Base-by-base conservation (phyloP, 2,113 vertebrate species). In the Pontoporia blainvillei region DNA sequence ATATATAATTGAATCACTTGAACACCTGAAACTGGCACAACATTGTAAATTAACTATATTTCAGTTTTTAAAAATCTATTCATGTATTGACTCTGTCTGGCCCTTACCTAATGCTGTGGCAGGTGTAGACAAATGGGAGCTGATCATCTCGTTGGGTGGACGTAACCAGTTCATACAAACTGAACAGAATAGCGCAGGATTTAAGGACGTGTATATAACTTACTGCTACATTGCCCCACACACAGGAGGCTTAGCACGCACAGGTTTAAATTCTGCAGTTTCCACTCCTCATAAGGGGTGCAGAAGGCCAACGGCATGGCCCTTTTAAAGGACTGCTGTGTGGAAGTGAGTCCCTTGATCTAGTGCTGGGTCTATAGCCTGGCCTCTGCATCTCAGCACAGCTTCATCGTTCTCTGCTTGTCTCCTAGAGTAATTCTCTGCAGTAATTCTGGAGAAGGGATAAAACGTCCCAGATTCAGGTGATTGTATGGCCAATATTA, bases 281-380 rank as follows among this genome's bases (percentile, higher is more conserved):
- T 31, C 34, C 8, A 1, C 14, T 61, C 41, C 64, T 17, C 18
- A 44, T 29, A 3, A 12, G 7, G 29, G 23, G 31, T 18, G 20
- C 44, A 54, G 46, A 36, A 46, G 18, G 66, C 71, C 79, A 61
- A 2, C 23, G 34, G 13, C 18, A 4, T 0, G 8, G 34, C 57
- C 52, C 46, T 49, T 72, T 6, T 14, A 44, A 85, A 71, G 72
- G 7, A 8, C 41, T 20, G 27, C 2, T 29, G 10, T 17, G 31
- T 71, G 36, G 44, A 6, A 21, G 6, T 17, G 34, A 59, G 31
- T 44, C 14, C 36, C 2, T 2, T 7, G 72, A 49, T 18, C 52
- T 11, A 3, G 27, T 23, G 10, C 23, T 15, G 2, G 17, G 11
- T 9, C 34, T 21, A 0, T 0, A 25, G 9, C 3, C 31, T 0